Evolutionary conservation across 2,888 invertebrate species (phyloP).

Genomic region (Aricia artaxerxes): DNA sequence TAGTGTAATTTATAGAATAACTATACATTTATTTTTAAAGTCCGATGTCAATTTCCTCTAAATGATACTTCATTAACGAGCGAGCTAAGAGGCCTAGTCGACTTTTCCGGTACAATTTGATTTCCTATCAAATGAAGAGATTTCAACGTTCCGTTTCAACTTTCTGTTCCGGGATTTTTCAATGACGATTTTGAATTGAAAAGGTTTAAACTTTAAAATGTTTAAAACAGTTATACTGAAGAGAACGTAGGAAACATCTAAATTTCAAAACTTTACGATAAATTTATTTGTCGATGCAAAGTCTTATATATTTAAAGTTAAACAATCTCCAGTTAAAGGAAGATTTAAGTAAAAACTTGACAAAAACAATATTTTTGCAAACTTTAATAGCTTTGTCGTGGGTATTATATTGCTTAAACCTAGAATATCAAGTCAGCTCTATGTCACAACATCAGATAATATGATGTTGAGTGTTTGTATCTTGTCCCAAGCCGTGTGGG

Average conservation of each 20-base stretch:
- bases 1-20: neutral
- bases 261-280: no score
- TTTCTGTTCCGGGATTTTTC: no score
- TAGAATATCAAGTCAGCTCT: neutral
- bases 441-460: constrained; percentile 12
- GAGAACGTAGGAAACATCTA: no score
- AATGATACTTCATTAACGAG: neutral
- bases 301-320: no score
- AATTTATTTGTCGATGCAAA: no score
- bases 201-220: no score
- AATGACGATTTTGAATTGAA: no score
- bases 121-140: neutral
- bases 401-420: neutral
- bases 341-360: no score
- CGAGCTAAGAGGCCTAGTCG: neutral
- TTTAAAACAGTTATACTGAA: no score
- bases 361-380: neutral
- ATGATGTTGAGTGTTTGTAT: neutral
- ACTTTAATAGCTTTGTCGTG: neutral
- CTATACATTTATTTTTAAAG: neutral
- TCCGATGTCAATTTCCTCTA: neutral
- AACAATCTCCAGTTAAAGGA: no score
- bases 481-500: constrained; percentile 5
- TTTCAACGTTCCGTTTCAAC: neutral
- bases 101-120: neutral